These are phyloP conservation scores for Orientallactaga bullata DNA, from an alignment of 2,113 vertebrate species.

Conservation along the genomic window DNA sequence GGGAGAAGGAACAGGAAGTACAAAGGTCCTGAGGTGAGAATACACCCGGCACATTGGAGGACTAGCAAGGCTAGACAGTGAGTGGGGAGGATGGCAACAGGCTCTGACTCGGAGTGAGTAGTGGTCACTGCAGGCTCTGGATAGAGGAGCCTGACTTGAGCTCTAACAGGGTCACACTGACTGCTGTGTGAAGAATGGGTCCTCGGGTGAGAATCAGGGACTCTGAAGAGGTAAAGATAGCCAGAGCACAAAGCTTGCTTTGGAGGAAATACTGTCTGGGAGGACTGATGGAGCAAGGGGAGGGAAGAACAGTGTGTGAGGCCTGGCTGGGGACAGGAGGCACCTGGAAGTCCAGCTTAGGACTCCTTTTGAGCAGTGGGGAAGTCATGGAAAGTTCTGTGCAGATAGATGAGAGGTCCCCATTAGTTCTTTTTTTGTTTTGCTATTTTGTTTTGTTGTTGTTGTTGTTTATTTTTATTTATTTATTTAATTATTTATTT, in stretches of 20 bases:
- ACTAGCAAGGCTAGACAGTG: neutral
- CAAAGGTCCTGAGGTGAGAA: neutral
- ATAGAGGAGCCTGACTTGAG: neutral
- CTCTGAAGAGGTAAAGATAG: rapidly evolving
- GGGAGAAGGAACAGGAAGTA: neutral
- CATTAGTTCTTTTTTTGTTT: neutral
- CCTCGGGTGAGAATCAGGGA: neutral
- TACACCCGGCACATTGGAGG: rapidly evolving
- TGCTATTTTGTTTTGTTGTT: too few species aligned
- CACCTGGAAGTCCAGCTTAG: neutral
- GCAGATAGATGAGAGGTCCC: neutral
- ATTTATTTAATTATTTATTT: too few species aligned
- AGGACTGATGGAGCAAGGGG: rapidly evolving
- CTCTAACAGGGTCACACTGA: neutral
- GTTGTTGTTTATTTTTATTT: too few species aligned
- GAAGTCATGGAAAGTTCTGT: neutral
- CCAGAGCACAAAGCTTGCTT: neutral
- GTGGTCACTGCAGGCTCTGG: neutral
- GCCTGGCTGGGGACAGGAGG: neutral
- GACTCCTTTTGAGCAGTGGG: neutral
- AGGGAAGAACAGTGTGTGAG: rapidly evolving
- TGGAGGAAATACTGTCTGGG: neutral
- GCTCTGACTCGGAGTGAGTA: neutral
- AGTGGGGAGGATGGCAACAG: too few species aligned
- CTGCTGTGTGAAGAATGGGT: neutral